Base-by-base conservation (phyloP, 1,140 invertebrate species). In the Anthonomus grandis region DNA sequence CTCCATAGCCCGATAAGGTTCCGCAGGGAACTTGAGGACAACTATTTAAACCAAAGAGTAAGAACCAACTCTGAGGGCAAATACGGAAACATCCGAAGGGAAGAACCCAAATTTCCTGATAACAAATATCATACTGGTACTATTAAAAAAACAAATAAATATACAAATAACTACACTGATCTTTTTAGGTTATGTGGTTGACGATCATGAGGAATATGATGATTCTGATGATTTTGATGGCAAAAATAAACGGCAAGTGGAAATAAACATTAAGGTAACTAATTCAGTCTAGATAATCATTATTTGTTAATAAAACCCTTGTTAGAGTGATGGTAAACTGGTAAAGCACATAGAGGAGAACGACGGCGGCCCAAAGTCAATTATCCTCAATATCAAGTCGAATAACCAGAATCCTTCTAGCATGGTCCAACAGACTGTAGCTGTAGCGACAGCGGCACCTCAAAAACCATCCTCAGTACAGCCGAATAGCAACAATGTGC, bases 261-360 rank as follows among this genome's bases (percentile, higher is more conserved):
- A 57, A 44, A 57, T 57, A 10, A 57, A 22, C 18, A 57, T 57
- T 44, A 49, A 44, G 42, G 52, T 54, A 45, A n/a, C 13, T 38
- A 15, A 3, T 10, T 6, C 8, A 31, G 1, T n/a, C n/a, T n/a
- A 18, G 12, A 15, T 2, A 1, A 4, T 34, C 12, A 2, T 12
- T 2, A 17, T 18, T 2, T 17, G 19, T n/a, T 23, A 45, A 12
- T 15, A 1, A 2, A 3, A 1, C 8, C 37, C 19, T 3, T 17
- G 45, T n/a, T 24, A 54, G 52, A 57, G 46, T 36, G 47, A 57
- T n/a, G 55, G 46, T 8, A 42, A 50, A 23, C 19, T 57, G n/a
- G 24, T 57, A 6, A 57, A 57, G 25, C 47, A 45, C 37, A 44
- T 57, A 17, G 55, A 57, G 12, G 55, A 57, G 25, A 21, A 45